phyloP scores from a whole-genome alignment of 2,888 invertebrate species.

The Sarcophaga variegata region DNA sequence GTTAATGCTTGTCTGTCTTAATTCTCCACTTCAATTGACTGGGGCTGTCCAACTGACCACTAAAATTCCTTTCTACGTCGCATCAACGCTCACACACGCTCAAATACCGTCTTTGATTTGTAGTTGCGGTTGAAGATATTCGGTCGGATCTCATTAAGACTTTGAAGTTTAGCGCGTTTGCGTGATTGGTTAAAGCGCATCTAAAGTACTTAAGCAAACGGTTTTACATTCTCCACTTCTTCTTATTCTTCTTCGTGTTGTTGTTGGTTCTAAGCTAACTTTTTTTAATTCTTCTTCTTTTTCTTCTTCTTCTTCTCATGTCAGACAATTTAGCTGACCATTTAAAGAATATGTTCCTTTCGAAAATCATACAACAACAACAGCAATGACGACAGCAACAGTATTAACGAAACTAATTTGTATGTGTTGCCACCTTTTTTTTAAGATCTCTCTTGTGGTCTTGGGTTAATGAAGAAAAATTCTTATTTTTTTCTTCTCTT shows the following conservation, averaged over 20 bases:
- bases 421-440: slow-evolving; percentile 56
- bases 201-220: slow-evolving; percentile 71
- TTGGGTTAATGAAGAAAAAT: slow-evolving; percentile 10
- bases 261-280: slow-evolving; percentile 42
- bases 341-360: slow-evolving; percentile 34
- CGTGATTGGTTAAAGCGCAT: slow-evolving; percentile 79
- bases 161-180: slow-evolving; percentile 80
- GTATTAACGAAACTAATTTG: not conserved
- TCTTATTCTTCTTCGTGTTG: not conserved
- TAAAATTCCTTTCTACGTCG: slow-evolving; percentile 23
- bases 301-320: not conserved
- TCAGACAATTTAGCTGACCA: slow-evolving; percentile 39
- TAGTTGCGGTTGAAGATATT: slow-evolving; percentile 11
- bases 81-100: slow-evolving; percentile 28
- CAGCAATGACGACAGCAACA: too few species aligned
- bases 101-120: slow-evolving; percentile 6
- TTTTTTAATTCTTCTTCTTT: not conserved
- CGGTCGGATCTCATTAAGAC: slow-evolving; percentile 74
- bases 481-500: not conserved
- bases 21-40: slow-evolving; percentile 47
- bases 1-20: slow-evolving; percentile 62
- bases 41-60: slow-evolving; percentile 43
- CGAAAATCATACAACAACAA: not conserved
- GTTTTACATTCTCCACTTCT: not conserved
- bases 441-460: not conserved